Base-by-base conservation (phyloP, 2,888 invertebrate species). In the Nemapogon koenigi region DNA sequence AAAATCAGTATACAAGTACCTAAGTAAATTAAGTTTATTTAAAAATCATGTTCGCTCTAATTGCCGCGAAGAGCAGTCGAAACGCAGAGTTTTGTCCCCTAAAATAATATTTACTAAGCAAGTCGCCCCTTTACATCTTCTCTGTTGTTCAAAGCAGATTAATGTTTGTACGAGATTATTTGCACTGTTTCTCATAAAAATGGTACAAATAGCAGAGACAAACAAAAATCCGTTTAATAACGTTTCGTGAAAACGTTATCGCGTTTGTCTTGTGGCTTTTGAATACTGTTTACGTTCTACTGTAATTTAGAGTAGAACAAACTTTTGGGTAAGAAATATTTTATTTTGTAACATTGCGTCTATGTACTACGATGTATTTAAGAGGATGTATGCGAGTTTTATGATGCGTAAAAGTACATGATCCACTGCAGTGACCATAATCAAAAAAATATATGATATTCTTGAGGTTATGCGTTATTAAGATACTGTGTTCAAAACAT, bases 1-100 rank as follows among this genome's bases (percentile, higher is more conserved):
- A n/a, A n/a, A n/a, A n/a, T n/a, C n/a, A n/a, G n/a, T 25, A 25
- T 39, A 28, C 28, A 22, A 39, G 35, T 22, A 27, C 22, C 37
- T 38, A 41, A 13, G 54, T 53, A 70, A 70, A 73, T 75, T 66
- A 68, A 69, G 69, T 75, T 76, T 75, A 68, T 66, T 51, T 28
- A 69, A 70, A 73, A 75, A 78, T 76, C 59, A 67, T 61, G 53
- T 68, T 71, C 73, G 78, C 76, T 70, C 76, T 75, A 75, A 75
- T 76, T 78, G 73, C 52, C 62, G 51, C 55, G 50, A 53, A 57
- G 62, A 63, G 65, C 57, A 59, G 53, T 58, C 55, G 57, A 48
- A 51, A 50, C 51, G 50, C 50, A 48, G 50, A 50, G 57, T 62
- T 55, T 52, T 69, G 76, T 76, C 76, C 75, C 76, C 69, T 65